Evolutionary conservation across 2,113 vertebrate genomes (phyloP).

Genomic region (Apeltes quadracus): DNA sequence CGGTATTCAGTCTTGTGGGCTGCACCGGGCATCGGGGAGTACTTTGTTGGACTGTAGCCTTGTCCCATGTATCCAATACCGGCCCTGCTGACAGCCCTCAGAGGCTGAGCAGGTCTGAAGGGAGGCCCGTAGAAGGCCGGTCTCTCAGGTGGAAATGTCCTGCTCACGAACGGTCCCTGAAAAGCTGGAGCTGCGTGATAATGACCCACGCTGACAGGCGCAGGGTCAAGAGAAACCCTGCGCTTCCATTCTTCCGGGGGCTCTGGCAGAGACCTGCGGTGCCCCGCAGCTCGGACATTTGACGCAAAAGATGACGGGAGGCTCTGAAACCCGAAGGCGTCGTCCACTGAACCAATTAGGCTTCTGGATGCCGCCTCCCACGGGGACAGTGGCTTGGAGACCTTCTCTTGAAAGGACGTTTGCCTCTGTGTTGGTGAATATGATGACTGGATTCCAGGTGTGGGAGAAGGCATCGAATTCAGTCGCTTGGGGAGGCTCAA

Average conservation of each 20-base stretch:
- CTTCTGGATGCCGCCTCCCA: slow-evolving; percentile 88
- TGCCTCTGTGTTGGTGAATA: slow-evolving; percentile 64
- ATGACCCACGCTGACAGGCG: slow-evolving; percentile 50
- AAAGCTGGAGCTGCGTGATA: slow-evolving; percentile 40
- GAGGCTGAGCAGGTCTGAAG: slow-evolving; percentile 78
- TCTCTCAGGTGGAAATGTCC: slow-evolving; percentile 66
- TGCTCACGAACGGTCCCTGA: slow-evolving; percentile 41
- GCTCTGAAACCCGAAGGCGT: slow-evolving; percentile 83
- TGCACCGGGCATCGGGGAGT: slow-evolving; percentile 77
- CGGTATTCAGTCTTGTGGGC: slow-evolving; percentile 78
- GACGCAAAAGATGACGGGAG: slow-evolving; percentile 81
- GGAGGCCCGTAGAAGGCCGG: slow-evolving; percentile 74
- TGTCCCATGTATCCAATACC: slow-evolving; percentile 73
- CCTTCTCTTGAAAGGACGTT: slow-evolving; percentile 73
- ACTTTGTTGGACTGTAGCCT: slow-evolving; percentile 71
- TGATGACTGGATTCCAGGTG: slow-evolving; percentile 72
- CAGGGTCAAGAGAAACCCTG: slow-evolving; percentile 77
- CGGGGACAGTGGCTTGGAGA: slow-evolving; percentile 81
- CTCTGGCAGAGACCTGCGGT: slow-evolving; percentile 83
- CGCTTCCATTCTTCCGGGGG: slow-evolving; percentile 85
- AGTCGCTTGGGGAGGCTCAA: slow-evolving; percentile 82
- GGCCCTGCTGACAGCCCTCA: slow-evolving; percentile 69
- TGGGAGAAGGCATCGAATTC: slow-evolving; percentile 61
- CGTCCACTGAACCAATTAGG: slow-evolving; percentile 86
- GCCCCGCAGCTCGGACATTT: slow-evolving; percentile 81